Conservation (phyloP, 2,888 invertebrate genomes). For the Andrena minutula region DNA sequence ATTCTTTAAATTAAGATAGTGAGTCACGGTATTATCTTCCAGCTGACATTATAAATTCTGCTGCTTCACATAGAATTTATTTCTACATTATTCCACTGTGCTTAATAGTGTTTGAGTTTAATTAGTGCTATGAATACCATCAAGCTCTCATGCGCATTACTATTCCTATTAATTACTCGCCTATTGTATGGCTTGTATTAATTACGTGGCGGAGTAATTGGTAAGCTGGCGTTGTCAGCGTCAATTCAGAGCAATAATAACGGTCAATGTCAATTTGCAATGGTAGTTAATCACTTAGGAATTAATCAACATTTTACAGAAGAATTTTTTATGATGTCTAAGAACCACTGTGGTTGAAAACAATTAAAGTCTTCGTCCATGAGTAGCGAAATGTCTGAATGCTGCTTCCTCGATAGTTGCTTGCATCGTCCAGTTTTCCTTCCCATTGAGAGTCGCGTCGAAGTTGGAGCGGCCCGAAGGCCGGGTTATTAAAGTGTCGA, state of each 20-base stretch:
- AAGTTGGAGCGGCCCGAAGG: constrained; percentile 18
- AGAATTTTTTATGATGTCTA: no score
- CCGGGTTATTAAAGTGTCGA: constrained; percentile 49
- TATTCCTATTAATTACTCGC: constrained; percentile 13
- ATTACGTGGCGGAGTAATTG: constrained; percentile 2
- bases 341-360: no score
- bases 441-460: neutral
- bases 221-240: neutral
- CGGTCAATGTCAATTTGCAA: neutral
- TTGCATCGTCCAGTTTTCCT: neutral
- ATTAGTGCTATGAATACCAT: neutral
- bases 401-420: no score
- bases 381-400: no score
- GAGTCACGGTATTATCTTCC: neutral
- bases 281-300: no score
- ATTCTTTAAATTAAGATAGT: constrained; percentile 16
- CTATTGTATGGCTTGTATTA: neutral
- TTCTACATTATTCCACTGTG: neutral
- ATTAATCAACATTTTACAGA: no score
- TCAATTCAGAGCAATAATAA: neutral
- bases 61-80: neutral
- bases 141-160: neutral
- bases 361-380: no score
- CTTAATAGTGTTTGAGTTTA: neutral
- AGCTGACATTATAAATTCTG: neutral